Conservation (phyloP, 2,888 invertebrate species). For the Axea sp. region DNA sequence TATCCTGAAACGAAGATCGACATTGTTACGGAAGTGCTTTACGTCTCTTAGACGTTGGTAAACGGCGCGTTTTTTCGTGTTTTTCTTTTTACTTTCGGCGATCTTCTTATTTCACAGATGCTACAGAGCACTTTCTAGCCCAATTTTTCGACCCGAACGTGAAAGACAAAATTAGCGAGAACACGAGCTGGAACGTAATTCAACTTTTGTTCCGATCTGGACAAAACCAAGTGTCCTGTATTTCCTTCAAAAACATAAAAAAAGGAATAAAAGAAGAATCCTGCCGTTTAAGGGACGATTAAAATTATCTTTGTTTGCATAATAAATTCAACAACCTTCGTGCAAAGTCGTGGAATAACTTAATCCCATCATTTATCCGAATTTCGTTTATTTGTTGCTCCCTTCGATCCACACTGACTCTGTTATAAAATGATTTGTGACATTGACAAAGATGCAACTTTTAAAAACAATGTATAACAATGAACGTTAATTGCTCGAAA, state of each 20-base stretch:
- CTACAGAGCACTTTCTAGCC: conserved; percentile 60
- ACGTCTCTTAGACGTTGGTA: conserved; percentile 66
- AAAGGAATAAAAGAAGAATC: too few relatives aligned
- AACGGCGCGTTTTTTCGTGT: conserved; percentile 38
- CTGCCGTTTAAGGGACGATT: conserved; percentile 10
- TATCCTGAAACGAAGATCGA: conserved; percentile 73
- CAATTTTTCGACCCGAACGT: conserved; percentile 58
- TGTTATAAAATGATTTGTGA: too few relatives aligned
- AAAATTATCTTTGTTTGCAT: conserved; percentile 6
- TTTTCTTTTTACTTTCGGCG: conserved; percentile 37
- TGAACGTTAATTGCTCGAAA: conserved; percentile 25
- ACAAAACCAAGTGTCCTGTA: conserved; percentile 2
- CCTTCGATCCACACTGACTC: too few relatives aligned
- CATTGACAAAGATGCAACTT: too few relatives aligned
- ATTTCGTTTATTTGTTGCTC: too few relatives aligned
- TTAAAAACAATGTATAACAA: conserved; percentile 19
- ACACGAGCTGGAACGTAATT: conserved; percentile 29
- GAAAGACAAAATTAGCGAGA: conserved; percentile 49
- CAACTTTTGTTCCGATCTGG: conserved; percentile 29
- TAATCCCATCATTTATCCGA: too few relatives aligned
- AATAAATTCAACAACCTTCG: conserved; percentile 1
- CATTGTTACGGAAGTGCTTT: conserved; percentile 75
- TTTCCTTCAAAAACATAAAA: not conserved
- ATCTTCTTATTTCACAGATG: conserved; percentile 54
- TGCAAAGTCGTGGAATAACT: too few relatives aligned